Evolutionary conservation across 2,888 invertebrate genomes (phyloP).

Genomic region (Charanyca ferruginea): DNA sequence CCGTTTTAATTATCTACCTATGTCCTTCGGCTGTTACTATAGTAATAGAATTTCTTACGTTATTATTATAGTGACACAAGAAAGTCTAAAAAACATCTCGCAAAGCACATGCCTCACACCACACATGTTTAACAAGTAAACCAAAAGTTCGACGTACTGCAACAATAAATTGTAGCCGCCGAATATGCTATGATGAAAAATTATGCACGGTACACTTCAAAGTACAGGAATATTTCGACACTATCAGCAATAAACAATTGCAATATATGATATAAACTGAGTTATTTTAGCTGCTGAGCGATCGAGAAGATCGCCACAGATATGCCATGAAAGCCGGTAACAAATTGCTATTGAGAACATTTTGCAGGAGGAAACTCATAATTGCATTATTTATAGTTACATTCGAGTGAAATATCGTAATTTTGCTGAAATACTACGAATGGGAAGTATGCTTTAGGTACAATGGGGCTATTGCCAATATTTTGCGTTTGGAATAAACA

Average conservation of each 20-base stretch:
- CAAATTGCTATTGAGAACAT: constrained; percentile 41
- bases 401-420: constrained; percentile 21
- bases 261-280: constrained; percentile 74
- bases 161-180: constrained; percentile 52
- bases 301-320: constrained; percentile 34
- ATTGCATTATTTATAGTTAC: constrained; percentile 44
- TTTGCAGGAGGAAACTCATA: constrained; percentile 42
- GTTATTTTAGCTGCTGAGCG: constrained; percentile 68
- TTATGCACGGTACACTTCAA: constrained; percentile 53
- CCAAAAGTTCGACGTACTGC: constrained; percentile 29
- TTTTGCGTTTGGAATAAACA: background rate
- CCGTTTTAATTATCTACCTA: background rate
- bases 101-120: background rate
- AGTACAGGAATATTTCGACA: constrained; percentile 62
- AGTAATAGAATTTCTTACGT: too few relatives aligned
- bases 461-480: constrained; percentile 30
- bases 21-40: too few relatives aligned
- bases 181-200: constrained; percentile 53
- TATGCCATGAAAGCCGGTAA: constrained; percentile 49
- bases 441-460: constrained; percentile 22
- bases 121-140: constrained; percentile 25
- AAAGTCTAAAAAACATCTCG: too few relatives aligned
- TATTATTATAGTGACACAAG: background rate
- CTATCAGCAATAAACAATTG: constrained; percentile 71
- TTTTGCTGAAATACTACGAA: constrained; percentile 23